Conservation (phyloP, 2,797 vertebrate species). For the Pogoniulus pusillus region DNA sequence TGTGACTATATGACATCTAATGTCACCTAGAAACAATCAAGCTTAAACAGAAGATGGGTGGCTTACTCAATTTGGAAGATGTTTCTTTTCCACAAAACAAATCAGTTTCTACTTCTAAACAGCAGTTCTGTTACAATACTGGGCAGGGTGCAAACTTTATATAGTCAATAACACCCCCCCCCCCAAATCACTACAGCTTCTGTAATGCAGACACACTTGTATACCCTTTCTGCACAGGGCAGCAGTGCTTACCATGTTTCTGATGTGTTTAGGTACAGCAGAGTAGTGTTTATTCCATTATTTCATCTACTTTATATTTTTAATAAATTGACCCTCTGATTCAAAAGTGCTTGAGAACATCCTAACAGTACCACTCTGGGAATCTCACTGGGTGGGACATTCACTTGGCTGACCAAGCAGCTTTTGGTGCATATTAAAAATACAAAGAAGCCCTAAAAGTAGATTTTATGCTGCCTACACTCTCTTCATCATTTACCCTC, state of each 20-base stretch:
- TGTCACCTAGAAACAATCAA: slow-evolving; percentile 35
- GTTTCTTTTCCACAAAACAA: background rate
- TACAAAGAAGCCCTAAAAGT: no score
- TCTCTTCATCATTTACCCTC: no score
- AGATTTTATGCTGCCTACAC: no score
- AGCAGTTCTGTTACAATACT: background rate
- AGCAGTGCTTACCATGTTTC: background rate
- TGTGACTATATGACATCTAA: slow-evolving; percentile 6
- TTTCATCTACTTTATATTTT: no score
- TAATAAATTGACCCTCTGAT: no score
- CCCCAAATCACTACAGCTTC: background rate
- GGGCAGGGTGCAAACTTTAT: background rate
- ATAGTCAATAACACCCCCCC: background rate
- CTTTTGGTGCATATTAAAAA: no score
- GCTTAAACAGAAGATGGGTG: background rate
- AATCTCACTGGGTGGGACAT: no score
- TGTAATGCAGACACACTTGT: background rate
- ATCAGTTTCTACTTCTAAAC: background rate
- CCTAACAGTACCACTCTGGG: no score
- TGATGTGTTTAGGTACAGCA: background rate
- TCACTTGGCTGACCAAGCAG: no score
- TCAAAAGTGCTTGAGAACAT: no score
- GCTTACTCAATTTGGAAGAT: background rate
- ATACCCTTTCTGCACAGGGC: background rate
- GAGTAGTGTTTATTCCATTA: background rate